phyloP scores from a whole-genome alignment of 2,797 vertebrate species.

The Spinus pinus region DNA sequence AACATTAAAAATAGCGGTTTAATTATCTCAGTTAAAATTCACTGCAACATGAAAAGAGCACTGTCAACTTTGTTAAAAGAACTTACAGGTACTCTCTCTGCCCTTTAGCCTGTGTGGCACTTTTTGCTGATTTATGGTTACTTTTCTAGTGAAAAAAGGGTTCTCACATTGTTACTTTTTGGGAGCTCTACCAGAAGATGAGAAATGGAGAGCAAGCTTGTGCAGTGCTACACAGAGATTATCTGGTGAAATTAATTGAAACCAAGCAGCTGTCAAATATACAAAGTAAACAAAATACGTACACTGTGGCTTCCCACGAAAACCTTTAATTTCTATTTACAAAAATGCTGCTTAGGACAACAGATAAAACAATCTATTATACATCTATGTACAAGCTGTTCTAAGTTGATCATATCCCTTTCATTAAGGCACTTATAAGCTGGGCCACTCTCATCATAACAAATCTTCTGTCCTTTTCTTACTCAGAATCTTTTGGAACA shows the following conservation, averaged over 20 bases:
- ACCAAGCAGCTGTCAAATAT: background rate
- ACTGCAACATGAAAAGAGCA: background rate
- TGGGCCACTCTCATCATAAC: background rate
- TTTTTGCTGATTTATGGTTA: background rate
- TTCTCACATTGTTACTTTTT: background rate
- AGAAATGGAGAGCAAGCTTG: background rate
- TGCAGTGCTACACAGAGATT: background rate
- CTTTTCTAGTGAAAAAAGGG: background rate
- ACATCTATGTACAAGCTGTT: background rate
- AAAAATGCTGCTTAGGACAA: background rate
- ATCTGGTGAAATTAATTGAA: constrained; percentile 11
- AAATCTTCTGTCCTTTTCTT: background rate
- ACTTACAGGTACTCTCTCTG: background rate
- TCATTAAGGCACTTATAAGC: background rate
- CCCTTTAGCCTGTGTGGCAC: background rate
- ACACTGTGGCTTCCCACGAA: background rate
- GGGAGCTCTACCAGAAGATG: background rate
- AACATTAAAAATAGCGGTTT: constrained; percentile 54
- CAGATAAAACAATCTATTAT: background rate
- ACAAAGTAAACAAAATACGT: background rate
- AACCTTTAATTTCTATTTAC: background rate
- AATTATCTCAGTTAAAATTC: constrained; percentile 48
- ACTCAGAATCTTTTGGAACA: background rate
- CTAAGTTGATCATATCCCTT: background rate
- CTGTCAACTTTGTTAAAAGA: background rate